Evolutionary conservation across 2,797 vertebrate genomes (phyloP).

Genomic region (Aythya fuligula): DNA sequence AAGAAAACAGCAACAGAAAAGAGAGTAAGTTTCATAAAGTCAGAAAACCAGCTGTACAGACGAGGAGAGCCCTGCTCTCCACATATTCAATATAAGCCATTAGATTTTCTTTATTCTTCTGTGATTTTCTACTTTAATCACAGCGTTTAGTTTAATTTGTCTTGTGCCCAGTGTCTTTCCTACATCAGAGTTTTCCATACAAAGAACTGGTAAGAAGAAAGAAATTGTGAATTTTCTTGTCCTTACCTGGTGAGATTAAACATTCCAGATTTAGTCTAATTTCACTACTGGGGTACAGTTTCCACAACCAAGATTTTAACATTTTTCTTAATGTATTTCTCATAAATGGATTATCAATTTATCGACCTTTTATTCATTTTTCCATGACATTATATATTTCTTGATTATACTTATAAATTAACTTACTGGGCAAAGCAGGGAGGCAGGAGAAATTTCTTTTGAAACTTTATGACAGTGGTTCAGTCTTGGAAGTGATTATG

Average conservation of each 20-base stretch:
- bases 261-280: neutral
- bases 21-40: neutral
- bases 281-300: neutral
- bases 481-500: neutral
- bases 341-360: neutral
- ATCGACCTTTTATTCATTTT: neutral
- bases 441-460: neutral
- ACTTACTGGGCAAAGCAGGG: neutral
- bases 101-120: neutral
- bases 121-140: neutral
- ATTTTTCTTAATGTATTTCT: neutral
- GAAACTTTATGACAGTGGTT: neutral
- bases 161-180: neutral
- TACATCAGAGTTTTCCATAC: neutral
- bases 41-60: neutral
- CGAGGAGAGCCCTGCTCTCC: neutral
- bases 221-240: neutral
- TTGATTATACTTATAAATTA: neutral
- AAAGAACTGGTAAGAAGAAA: neutral
- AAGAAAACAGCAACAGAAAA: neutral
- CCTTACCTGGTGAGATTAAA: neutral
- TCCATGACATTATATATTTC: neutral
- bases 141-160: neutral
- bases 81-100: neutral
- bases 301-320: neutral